Evolutionary conservation across 1,140 invertebrate species (phyloP), one percentile per base, ranked within the genome.

Genomic region (Macrosteles quadrilineatus): DNA sequence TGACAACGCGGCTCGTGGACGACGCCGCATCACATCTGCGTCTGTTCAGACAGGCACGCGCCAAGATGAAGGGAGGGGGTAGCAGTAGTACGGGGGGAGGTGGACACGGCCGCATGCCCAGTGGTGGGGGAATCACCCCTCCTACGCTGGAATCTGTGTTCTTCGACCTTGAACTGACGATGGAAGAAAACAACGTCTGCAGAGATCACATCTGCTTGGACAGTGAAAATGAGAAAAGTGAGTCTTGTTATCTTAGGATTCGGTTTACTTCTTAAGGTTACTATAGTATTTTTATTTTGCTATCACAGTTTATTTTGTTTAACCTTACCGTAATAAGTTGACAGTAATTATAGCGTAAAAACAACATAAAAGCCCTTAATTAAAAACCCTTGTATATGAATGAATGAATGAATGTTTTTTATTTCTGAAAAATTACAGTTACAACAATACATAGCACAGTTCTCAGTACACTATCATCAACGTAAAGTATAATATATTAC

Each of bases 21-120:
- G 94, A 96, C 83, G 87, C 94, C 71, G 94, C 93, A 3, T 91
- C 91, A 21, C 95, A 97, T 81, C 85, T 97, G 73, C 85, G 92
- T 74, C 80, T 97, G 17, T 97, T 92, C 77, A 80, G 89, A 32
- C 92, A 88, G 80, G 86, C 91, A 71, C 81, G 90, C 78, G 85
- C 82, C 73, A 81, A 86, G 78, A 81, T 87, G 72, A 86, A 88
- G 84, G 79, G 80, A 76, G 63, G 65, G 11, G 25, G 31, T 45
- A 69, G 27, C n/a, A 69, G 27, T 23, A 14, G 9, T 3, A 40
- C 63, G 27, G 32, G 12, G 14, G 12, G 17, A n/a, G 32, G 62
- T 0, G 62, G 47, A 14, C 57, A 57, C 30, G 25, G 32, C 17
- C 32, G 68, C 19, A n/a, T 43, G 25, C 23, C 31, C 32, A 59